A percentile compares a stretch with the other conserved stretches of the same genome.
Evolutionary conservation across 2,113 vertebrate genomes (phyloP).

Genomic region (Dendrocopos noguchii): DNA sequence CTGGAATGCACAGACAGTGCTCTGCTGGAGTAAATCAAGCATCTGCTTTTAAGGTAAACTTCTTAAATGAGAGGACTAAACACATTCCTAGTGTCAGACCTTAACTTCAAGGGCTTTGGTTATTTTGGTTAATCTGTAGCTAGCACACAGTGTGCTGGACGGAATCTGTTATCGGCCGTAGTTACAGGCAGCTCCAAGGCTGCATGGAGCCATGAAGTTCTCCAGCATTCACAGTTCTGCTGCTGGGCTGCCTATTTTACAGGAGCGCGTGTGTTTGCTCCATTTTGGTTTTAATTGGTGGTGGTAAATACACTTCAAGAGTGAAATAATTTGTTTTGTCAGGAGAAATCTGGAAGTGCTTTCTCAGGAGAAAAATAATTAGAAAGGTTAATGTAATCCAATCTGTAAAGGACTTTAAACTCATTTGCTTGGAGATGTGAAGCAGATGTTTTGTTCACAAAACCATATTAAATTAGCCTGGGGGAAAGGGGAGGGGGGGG

Average conservation of each 20-base stretch:
- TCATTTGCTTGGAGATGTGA: slow-evolving; percentile 42
- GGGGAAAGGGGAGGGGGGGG: neutral
- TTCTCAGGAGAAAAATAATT: slow-evolving; percentile 65
- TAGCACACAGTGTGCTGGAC: neutral
- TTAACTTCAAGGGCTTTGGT: neutral
- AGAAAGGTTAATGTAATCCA: slow-evolving; percentile 61
- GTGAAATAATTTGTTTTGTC: slow-evolving; percentile 47
- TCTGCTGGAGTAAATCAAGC: neutral
- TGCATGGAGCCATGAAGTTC: neutral
- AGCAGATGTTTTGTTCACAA: slow-evolving; percentile 43
- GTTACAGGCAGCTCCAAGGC: neutral
- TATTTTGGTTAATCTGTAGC: slow-evolving; percentile 15
- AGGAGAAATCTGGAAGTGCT: slow-evolving; percentile 56
- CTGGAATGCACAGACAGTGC: neutral
- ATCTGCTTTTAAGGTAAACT: neutral
- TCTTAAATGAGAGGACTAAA: neutral
- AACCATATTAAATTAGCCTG: slow-evolving; percentile 26
- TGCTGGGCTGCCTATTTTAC: neutral
- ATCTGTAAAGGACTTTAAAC: neutral
- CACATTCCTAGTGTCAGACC: neutral
- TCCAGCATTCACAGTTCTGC: neutral
- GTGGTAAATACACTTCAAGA: slow-evolving; percentile 15
- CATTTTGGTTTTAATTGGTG: slow-evolving; percentile 7
- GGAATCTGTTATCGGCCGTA: neutral
- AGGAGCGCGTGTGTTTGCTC: neutral